Evolutionary conservation across 2,797 vertebrate species (phyloP), one percentile per base, ranked within the genome.

Genomic region (Trematomus bernacchii): DNA sequence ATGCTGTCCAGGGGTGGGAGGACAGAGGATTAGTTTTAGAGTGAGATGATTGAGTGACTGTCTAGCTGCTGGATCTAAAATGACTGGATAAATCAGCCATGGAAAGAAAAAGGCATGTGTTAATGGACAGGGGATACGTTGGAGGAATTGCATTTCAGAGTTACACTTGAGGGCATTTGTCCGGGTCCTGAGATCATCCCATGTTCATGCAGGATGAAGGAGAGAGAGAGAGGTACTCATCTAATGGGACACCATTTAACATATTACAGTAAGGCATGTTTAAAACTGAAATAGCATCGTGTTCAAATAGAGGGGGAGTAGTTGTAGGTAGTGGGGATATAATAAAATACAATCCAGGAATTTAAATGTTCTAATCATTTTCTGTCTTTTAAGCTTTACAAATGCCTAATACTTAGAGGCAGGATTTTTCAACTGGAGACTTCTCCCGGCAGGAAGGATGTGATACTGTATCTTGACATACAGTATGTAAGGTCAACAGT

Each of bases 11-110:
- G 77, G 42, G 23, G 50, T 81, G 79, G 83, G 89, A 92, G 91
- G 90, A 89, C 67, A 81, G 63, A 73, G 85, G 89, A 93, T 94
- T 89, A 90, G 80, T 82, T 86, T 89, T 63, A 81, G 85, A 90
- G 78, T 76, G 9, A 87, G 85, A 92, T 88, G 85, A 91, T 76
- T 68, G 88, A 86, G 78, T 6, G 72, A 67, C 78, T 81, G 76
- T 92, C 89, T 40, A 13, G 68, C 73, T 73, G 78, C 80, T 80
- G 63, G 80, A 92, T 74, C 73, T 71, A 82, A 90, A 93, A 92
- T 82, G 86, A 80, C 83, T 27, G 77, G 89, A 94, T 95, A 94
- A 95, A 95, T 95, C 94, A 92, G 71, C 44, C 44, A 44, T 37
- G 73, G 82, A 89, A 86, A 84, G 82, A 85, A 84, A 87, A 85